These are phyloP conservation scores for Dicycla oo DNA, from an alignment of 2,888 invertebrate genomes.

Conservation along the genomic window DNA sequence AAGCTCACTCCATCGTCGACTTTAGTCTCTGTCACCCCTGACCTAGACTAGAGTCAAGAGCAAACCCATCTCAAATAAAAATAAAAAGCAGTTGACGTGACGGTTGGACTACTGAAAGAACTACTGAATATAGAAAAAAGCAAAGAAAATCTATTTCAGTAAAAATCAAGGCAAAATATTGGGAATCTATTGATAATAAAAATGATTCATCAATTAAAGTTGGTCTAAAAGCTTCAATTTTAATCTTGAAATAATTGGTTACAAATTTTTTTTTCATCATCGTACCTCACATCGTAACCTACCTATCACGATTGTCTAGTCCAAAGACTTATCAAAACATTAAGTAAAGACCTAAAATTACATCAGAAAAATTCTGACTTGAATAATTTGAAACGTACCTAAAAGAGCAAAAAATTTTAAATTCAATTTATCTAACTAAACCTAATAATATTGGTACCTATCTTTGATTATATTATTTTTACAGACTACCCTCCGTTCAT, in stretches of 20 bases:
- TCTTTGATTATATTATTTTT: conserved; percentile 36
- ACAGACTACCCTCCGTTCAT: conserved; percentile 9
- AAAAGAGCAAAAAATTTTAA: conserved; percentile 31
- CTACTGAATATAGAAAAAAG: background rate
- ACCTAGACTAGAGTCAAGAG: too few species aligned
- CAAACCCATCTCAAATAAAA: too few species aligned
- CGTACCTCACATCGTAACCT: too few species aligned
- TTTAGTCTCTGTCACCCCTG: too few species aligned
- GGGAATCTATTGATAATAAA: background rate
- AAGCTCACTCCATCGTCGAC: too few species aligned
- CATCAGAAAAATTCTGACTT: conserved; percentile 3
- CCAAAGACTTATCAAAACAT: conserved; percentile 2
- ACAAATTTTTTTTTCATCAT: background rate
- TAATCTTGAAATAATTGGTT: background rate
- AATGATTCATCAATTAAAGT: too few species aligned
- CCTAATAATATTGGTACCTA: conserved; percentile 43
- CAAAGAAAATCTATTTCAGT: background rate
- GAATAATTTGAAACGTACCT: conserved; percentile 13
- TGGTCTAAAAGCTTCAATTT: background rate
- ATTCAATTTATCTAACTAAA: conserved; percentile 48
- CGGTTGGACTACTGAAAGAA: background rate
- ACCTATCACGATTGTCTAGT: background rate
- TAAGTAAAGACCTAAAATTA: conserved; percentile 15
- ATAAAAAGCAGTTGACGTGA: too few species aligned
- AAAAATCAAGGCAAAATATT: background rate